phyloP scores from a whole-genome alignment of 2,888 invertebrate species.

The Diplolepis rosae region DNA sequence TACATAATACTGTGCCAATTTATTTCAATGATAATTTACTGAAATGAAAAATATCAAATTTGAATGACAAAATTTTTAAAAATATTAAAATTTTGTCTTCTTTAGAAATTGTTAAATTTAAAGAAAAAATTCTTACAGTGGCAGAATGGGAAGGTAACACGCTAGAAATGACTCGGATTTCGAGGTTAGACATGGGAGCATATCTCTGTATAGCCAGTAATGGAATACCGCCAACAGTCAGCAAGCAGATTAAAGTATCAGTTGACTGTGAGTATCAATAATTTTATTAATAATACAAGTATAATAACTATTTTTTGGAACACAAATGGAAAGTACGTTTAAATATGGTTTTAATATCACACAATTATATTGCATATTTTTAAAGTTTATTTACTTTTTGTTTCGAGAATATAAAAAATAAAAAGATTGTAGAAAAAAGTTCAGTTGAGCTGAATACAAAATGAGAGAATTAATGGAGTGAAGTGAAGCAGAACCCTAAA shows the following conservation, averaged over 20 bases:
- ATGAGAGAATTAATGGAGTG: not conserved
- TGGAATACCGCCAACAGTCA: conserved; percentile 91
- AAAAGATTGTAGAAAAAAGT: not conserved
- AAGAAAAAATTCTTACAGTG: conserved; percentile 76
- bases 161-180: conserved; percentile 88
- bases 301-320: not conserved
- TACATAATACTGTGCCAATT: too few relatives aligned
- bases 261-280: conserved; percentile 90
- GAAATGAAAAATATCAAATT: not conserved
- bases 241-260: conserved; percentile 93
- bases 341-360: too few relatives aligned
- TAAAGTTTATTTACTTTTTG: too few relatives aligned
- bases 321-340: not conserved
- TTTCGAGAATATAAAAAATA: not conserved
- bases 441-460: not conserved
- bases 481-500: not conserved
- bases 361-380: too few relatives aligned
- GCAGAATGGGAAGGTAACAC: conserved; percentile 89
- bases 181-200: conserved; percentile 92
- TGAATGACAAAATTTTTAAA: not conserved
- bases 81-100: not conserved
- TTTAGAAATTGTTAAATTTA: not conserved
- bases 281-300: not conserved
- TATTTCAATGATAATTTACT: too few relatives aligned
- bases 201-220: conserved; percentile 91